These are phyloP conservation scores for Eulithis testata DNA, from an alignment of 2,888 invertebrate genomes.

Conservation along the genomic window DNA sequence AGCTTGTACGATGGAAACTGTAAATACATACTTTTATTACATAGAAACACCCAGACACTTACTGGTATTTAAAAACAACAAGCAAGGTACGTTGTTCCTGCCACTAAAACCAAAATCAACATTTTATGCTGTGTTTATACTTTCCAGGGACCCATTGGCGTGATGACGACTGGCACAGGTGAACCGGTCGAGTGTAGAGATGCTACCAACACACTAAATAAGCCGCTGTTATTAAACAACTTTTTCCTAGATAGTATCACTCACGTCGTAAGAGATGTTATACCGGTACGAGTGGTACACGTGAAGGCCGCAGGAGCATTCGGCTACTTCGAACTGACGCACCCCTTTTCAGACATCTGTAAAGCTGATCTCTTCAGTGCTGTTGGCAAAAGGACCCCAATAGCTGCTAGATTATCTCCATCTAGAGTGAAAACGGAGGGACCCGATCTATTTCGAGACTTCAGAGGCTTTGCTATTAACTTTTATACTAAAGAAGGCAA, in stretches of 20 bases:
- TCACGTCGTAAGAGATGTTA: slow-evolving; percentile 93
- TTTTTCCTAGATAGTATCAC: slow-evolving; percentile 89
- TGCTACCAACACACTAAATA: slow-evolving; percentile 88
- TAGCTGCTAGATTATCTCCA: slow-evolving; percentile 90
- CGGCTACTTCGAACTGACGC: slow-evolving; percentile 92
- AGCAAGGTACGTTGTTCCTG: too few relatives aligned
- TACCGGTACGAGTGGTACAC: slow-evolving; percentile 96
- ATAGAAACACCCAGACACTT: too few relatives aligned
- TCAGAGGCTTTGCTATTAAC: slow-evolving; percentile 95
- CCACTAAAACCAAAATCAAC: too few relatives aligned
- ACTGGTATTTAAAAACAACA: too few relatives aligned
- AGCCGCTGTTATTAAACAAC: slow-evolving; percentile 90
- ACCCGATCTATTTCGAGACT: slow-evolving; percentile 94
- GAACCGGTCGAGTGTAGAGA: slow-evolving; percentile 89
- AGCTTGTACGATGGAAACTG: too few relatives aligned
- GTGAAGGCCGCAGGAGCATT: slow-evolving; percentile 96
- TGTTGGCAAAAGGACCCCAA: slow-evolving; percentile 90
- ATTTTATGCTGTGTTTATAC: too few relatives aligned
- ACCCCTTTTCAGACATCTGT: slow-evolving; percentile 90
- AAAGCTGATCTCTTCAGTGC: slow-evolving; percentile 89
- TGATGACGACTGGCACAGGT: slow-evolving; percentile 90
- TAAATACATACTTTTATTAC: too few relatives aligned
- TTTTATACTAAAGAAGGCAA: slow-evolving; percentile 95
- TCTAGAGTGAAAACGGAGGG: slow-evolving; percentile 91
- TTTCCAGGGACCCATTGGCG: slow-evolving; percentile 76